Conservation (phyloP, 2,797 vertebrate species). For the Falco rusticolus region DNA sequence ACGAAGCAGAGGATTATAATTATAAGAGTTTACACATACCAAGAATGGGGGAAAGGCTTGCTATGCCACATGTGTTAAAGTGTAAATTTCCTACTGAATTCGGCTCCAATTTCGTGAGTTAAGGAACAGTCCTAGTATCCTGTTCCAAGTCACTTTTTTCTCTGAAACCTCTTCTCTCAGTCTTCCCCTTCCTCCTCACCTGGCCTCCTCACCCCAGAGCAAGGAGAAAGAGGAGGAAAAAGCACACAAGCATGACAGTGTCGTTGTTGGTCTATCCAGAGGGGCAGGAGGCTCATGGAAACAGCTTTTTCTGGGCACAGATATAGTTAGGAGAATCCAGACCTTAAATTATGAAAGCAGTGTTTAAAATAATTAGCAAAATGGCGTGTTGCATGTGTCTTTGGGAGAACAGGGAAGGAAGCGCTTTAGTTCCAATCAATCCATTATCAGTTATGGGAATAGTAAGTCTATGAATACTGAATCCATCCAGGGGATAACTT, state of each 20-base stretch:
- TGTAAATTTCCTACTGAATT: neutral
- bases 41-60: neutral
- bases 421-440: neutral
- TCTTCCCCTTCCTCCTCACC: neutral
- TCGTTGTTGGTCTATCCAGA: neutral
- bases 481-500: neutral
- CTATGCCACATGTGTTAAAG: neutral
- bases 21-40: neutral
- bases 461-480: neutral
- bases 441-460: neutral
- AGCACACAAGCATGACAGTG: fast-evolving
- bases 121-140: neutral
- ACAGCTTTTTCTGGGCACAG: neutral
- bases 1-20: neutral
- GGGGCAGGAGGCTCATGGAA: neutral
- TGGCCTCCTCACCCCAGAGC: neutral
- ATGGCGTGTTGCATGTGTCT: fast-evolving
- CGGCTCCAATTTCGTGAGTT: neutral
- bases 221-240: neutral
- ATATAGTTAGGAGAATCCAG: neutral
- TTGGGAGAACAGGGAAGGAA: neutral
- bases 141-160: neutral
- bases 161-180: neutral
- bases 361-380: neutral
- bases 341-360: neutral